Percentiles rank a stretch among this genome's conserved stretches.
Evolutionary conservation across 2,888 invertebrate genomes (phyloP).

Genomic region (Leptopterna dolabrata): DNA sequence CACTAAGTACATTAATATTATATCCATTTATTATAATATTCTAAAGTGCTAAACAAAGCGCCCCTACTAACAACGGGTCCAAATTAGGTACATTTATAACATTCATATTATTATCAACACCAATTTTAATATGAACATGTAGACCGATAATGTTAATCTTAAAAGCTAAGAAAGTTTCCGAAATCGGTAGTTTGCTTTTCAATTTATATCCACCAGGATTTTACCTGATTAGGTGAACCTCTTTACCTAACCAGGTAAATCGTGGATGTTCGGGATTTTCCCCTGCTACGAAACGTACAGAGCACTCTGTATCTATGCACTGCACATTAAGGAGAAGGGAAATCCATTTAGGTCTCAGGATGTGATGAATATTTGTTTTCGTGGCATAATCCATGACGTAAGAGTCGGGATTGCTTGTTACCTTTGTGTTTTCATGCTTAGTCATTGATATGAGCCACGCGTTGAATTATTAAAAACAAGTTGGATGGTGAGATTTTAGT

Average conservation of each 20-base stretch:
- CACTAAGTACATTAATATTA: slow-evolving; percentile 39
- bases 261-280: not conserved
- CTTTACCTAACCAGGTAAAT: slow-evolving; percentile 55
- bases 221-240: slow-evolving; percentile 56
- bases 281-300: slow-evolving; percentile 40
- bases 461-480: not conserved
- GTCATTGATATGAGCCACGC: slow-evolving; percentile 53
- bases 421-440: slow-evolving; percentile 59
- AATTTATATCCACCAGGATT: slow-evolving; percentile 1
- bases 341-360: not conserved
- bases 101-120: slow-evolving; percentile 51
- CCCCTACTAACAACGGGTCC: slow-evolving; percentile 56
- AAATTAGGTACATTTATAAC: slow-evolving; percentile 55
- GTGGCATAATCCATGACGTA: slow-evolving; percentile 55
- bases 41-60: slow-evolving; percentile 52
- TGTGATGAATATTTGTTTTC: not conserved
- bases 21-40: not conserved
- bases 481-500: not conserved
- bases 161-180: slow-evolving; percentile 10
- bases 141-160: slow-evolving; percentile 31
- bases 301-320: slow-evolving; percentile 48
- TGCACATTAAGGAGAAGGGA: slow-evolving; percentile 41
- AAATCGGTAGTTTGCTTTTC: not conserved
- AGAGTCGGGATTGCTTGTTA: slow-evolving; percentile 59
- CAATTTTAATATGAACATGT: slow-evolving; percentile 22